phyloP scores from a whole-genome alignment of 1,140 invertebrate genomes.

The Drosophila murphyi region DNA sequence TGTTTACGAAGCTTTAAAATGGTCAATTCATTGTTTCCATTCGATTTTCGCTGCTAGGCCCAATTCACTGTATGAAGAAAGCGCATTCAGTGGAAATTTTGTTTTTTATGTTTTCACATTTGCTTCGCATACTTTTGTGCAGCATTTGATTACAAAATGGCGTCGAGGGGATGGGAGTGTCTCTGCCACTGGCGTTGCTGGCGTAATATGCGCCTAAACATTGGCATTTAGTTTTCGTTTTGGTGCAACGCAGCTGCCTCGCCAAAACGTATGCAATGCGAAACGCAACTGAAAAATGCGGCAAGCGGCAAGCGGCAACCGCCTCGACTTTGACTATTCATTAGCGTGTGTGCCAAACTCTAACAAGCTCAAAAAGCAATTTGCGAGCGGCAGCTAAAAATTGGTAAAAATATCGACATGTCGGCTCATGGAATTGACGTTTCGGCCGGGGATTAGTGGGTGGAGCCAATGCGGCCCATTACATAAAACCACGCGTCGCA shows the following conservation, averaged over 20 bases:
- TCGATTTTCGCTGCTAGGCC: neutral
- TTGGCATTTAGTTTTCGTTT: slow-evolving; percentile 76
- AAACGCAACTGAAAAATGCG: slow-evolving; percentile 23
- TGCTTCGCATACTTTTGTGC: slow-evolving; percentile 77
- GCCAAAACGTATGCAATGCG: slow-evolving; percentile 48
- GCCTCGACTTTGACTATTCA: slow-evolving; percentile 77
- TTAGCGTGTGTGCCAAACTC: slow-evolving; percentile 72
- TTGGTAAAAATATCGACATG: slow-evolving; percentile 81
- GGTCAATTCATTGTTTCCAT: too few species aligned
- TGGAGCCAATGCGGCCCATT: slow-evolving; percentile 41
- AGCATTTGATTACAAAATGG: slow-evolving; percentile 78
- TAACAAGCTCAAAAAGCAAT: slow-evolving; percentile 83
- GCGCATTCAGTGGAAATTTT: slow-evolving; percentile 26
- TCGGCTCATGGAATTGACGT: slow-evolving; percentile 79
- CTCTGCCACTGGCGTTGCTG: slow-evolving; percentile 34
- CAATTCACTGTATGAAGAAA: slow-evolving; percentile 65
- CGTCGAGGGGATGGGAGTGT: slow-evolving; percentile 44
- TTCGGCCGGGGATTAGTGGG: slow-evolving; percentile 24
- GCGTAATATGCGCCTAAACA: slow-evolving; percentile 79
- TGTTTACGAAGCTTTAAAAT: too few species aligned
- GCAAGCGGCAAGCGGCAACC: slow-evolving; percentile 12
- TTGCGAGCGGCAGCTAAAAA: slow-evolving; percentile 73
- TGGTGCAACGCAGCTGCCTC: slow-evolving; percentile 13
- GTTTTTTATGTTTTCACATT: slow-evolving; percentile 45
- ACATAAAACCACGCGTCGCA: slow-evolving; percentile 80